Evolutionary conservation across 2,888 invertebrate species (phyloP).

Genomic region (Lasiommata megera): DNA sequence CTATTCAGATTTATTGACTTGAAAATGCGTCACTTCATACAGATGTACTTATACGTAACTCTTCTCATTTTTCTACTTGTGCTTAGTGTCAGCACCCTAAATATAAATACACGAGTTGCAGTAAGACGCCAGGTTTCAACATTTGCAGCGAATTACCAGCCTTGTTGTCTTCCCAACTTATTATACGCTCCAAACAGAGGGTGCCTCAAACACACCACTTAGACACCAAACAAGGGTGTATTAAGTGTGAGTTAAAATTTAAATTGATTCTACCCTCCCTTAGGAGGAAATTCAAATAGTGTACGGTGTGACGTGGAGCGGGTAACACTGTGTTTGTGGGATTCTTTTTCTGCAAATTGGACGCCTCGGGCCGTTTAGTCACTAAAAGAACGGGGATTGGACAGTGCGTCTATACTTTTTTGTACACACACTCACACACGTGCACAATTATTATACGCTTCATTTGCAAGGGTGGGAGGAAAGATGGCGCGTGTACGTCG

Average conservation of each 20-base stretch:
- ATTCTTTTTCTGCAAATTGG: conserved; percentile 79
- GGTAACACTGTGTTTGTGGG: conserved; percentile 70
- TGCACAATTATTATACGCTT: conserved; percentile 58
- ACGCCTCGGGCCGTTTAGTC: conserved; percentile 72
- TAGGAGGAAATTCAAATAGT: conserved; percentile 76
- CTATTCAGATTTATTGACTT: no score
- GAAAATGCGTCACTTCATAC: neutral
- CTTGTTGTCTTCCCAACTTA: conserved; percentile 74
- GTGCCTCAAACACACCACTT: conserved; percentile 80
- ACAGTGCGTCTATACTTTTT: conserved; percentile 39
- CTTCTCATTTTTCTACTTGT: neutral
- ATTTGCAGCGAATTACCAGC: conserved; percentile 48
- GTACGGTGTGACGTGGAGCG: conserved; percentile 76
- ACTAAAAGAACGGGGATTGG: conserved; percentile 56
- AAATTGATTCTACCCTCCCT: conserved; percentile 79
- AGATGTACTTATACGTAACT: neutral
- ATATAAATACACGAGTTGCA: conserved; percentile 32
- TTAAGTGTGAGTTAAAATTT: conserved; percentile 81
- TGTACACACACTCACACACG: conserved; percentile 44
- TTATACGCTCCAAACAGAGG: conserved; percentile 75
- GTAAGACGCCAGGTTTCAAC: conserved; percentile 28
- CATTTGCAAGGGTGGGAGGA: conserved; percentile 53
- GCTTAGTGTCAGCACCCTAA: conserved; percentile 21
- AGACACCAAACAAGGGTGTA: conserved; percentile 81
- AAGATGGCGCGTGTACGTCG: neutral